Conservation (phyloP, 1,140 invertebrate species). For the Lasioglossum baleicum region DNA sequence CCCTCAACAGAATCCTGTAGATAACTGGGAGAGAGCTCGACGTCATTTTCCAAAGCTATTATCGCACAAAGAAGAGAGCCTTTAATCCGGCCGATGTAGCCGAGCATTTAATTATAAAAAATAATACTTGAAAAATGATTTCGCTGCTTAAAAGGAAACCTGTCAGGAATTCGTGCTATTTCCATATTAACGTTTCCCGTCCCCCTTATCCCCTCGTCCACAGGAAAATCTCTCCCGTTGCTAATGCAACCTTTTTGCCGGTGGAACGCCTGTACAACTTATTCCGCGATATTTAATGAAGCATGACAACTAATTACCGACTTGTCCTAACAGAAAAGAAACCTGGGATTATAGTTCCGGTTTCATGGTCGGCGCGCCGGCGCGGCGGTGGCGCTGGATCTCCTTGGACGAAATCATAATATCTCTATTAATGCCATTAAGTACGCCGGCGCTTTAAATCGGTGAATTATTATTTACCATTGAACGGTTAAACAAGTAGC, state of each 20-base stretch:
- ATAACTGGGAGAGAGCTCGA: conserved; percentile 40
- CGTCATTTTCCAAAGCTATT: conserved; percentile 50
- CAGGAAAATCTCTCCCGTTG: not conserved
- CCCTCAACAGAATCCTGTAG: conserved; percentile 20
- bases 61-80: conserved; percentile 44
- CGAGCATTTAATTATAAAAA: conserved; percentile 53
- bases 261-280: not conserved
- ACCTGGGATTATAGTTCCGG: too few species aligned
- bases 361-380: too few species aligned
- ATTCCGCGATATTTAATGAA: not conserved
- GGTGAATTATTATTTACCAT: too few species aligned
- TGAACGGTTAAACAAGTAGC: too few species aligned
- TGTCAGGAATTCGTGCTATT: conserved; percentile 3
- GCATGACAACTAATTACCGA: not conserved
- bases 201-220: too few species aligned
- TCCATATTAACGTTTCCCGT: conserved; percentile 7
- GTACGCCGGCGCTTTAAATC: too few species aligned
- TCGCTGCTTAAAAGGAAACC: not conserved
- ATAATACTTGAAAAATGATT: conserved; percentile 43
- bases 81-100: conserved; percentile 24
- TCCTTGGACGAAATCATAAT: too few species aligned
- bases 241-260: conserved; percentile 3
- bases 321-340: too few species aligned
- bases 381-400: too few species aligned
- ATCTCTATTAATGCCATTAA: too few species aligned